Base-by-base conservation (phyloP, 2,888 invertebrate species). In the Blera fallax region DNA sequence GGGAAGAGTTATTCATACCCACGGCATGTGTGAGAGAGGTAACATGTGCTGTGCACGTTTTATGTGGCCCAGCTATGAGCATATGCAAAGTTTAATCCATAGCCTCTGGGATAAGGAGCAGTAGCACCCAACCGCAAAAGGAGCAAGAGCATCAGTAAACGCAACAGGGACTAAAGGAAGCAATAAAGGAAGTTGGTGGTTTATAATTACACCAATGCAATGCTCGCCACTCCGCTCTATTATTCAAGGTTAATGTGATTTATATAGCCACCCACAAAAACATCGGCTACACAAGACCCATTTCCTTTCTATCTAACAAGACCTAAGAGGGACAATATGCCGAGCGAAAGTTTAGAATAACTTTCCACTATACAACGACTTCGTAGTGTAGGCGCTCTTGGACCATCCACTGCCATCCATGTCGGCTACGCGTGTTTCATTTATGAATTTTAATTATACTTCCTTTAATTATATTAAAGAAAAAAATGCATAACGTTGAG, bases 201-300 rank as follows among this genome's bases (percentile, higher is more conserved):
- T 76, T 82, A 40, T 76, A 76, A 81, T 81, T 81, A 70, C 40
- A 56, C 76, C 16, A 70, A 64, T 56, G 52, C 76, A 82, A 50
- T 48, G 37, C 67, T 62, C 62, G 34, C 45, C 50, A 48, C 40
- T 24, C 32, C 40, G 52, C 32, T 43, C 52, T 34, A 60, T 40
- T 48, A 43, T 48, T 69, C 18, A 64, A 48, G 62, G 32, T n/a
- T 58, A 21, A 16, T 52, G 37, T 32, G 62, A 62, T 34, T n/a
- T 43, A n/a, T 58, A 29, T 24, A 43, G 16, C 7, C 37, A 54
- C 54, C 24, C 62, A 45, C 45, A 69, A 24, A n/a, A 11, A 37
- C n/a, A n/a, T n/a, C n/a, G n/a, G n/a, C 11, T 18, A 14, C 8
- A 32, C 34, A 48, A 45, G 34, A 74, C 56, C 48, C 45, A 62